Conservation (phyloP, 2,888 invertebrate genomes). For the Anagyrus pseudococci region DNA sequence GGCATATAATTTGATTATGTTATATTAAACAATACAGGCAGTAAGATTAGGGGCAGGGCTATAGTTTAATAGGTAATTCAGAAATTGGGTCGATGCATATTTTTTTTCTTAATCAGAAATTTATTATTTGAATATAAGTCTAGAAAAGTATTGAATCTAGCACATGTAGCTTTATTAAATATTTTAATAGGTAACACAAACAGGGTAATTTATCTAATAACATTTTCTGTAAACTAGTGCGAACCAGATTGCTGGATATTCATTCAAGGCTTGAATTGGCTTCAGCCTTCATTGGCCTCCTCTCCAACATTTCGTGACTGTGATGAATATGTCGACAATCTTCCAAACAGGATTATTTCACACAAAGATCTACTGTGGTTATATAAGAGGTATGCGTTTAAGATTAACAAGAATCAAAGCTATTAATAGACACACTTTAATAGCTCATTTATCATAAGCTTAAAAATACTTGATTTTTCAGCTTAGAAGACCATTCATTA, state of each 20-base stretch:
- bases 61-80: too few relatives aligned
- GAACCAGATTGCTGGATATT: conserved; percentile 66
- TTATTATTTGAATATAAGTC: too few relatives aligned
- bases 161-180: too few relatives aligned
- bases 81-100: too few relatives aligned
- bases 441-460: too few relatives aligned
- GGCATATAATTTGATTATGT: too few relatives aligned
- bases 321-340: conserved; percentile 55
- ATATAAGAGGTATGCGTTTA: conserved; percentile 57
- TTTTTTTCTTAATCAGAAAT: too few relatives aligned
- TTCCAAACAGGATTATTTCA: conserved; percentile 62
- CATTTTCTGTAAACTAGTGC: conserved; percentile 58
- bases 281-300: conserved; percentile 65
- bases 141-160: too few relatives aligned
- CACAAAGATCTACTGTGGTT: conserved; percentile 67
- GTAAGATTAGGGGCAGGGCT: too few relatives aligned
- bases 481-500: conserved; percentile 66
- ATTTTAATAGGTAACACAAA: too few relatives aligned
- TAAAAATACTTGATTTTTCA: conserved; percentile 48
- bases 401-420: neutral
- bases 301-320: conserved; percentile 63
- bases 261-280: conserved; percentile 69
- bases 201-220: neutral
- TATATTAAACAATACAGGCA: too few relatives aligned
- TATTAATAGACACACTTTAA: too few relatives aligned